phyloP scores from a whole-genome alignment of 2,113 vertebrate species.

The Columba livia region DNA sequence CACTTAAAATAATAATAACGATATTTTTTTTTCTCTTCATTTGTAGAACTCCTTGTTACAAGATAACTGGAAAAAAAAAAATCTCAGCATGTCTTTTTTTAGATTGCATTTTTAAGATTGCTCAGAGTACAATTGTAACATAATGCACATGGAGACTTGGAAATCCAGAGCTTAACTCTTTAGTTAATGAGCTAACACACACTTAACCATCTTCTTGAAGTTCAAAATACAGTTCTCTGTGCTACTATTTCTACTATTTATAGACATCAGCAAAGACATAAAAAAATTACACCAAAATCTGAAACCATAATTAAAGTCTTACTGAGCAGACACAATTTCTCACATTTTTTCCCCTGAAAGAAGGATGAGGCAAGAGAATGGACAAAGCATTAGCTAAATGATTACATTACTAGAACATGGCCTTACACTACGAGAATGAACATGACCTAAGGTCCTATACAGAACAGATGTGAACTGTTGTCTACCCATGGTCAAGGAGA shows the following conservation, averaged over 20 bases:
- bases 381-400: not conserved
- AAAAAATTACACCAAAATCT: not conserved
- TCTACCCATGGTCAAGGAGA: not conserved
- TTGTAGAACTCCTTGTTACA: not conserved
- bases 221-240: not conserved
- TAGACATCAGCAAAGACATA: not conserved
- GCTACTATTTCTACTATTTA: not conserved
- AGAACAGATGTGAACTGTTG: not conserved
- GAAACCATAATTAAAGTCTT: not conserved
- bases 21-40: not conserved
- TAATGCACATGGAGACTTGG: not conserved
- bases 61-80: not conserved
- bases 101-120: not conserved
- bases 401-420: not conserved
- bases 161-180: not conserved
- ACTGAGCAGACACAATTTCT: not conserved
- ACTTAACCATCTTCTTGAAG: not conserved
- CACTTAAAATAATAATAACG: not conserved
- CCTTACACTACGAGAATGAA: not conserved
- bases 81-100: not conserved
- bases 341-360: not conserved
- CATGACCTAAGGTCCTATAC: not conserved
- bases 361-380: not conserved
- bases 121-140: not conserved
- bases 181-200: not conserved